A percentile compares a stretch with the other conserved stretches of the same genome.
Evolutionary conservation across 2,888 invertebrate genomes (phyloP).

Genomic region (Drosophila suboccidentalis): DNA sequence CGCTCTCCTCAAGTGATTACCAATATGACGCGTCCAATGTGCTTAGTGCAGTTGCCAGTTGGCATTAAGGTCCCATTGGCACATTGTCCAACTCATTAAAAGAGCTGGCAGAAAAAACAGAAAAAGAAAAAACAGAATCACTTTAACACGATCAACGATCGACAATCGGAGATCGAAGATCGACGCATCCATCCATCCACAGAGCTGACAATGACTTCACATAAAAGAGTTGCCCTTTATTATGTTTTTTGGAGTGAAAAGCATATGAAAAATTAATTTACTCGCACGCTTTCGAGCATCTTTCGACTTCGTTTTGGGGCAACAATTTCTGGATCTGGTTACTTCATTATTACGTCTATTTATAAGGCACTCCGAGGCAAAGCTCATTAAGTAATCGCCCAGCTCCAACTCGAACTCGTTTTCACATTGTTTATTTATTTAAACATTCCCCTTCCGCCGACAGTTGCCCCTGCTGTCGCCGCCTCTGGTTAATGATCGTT

Average conservation of each 20-base stretch:
- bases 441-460: slow-evolving; percentile 43
- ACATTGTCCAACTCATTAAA: slow-evolving; percentile 79
- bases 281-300: slow-evolving; percentile 55
- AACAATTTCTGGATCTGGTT: slow-evolving; percentile 69
- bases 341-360: slow-evolving; percentile 80
- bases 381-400: slow-evolving; percentile 81
- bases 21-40: slow-evolving; percentile 72
- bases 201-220: slow-evolving; percentile 65
- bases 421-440: slow-evolving; percentile 77
- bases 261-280: slow-evolving; percentile 81
- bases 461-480: neutral
- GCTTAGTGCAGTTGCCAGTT: slow-evolving; percentile 51
- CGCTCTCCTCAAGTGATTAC: slow-evolving; percentile 74
- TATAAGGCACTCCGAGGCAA: slow-evolving; percentile 67
- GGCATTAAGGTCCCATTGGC: slow-evolving; percentile 35
- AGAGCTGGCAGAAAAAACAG: slow-evolving; percentile 31
- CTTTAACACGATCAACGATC: slow-evolving; percentile 74
- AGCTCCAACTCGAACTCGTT: slow-evolving; percentile 62
- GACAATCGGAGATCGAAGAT: slow-evolving; percentile 16
- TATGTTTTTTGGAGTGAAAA: slow-evolving; percentile 24
- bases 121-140: slow-evolving; percentile 56
- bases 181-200: slow-evolving; percentile 47
- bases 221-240: slow-evolving; percentile 53
- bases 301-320: slow-evolving; percentile 21
- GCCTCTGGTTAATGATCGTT: slow-evolving; percentile 64